phyloP scores from a whole-genome alignment of 2,888 invertebrate species.

The Nomada goodeniana region DNA sequence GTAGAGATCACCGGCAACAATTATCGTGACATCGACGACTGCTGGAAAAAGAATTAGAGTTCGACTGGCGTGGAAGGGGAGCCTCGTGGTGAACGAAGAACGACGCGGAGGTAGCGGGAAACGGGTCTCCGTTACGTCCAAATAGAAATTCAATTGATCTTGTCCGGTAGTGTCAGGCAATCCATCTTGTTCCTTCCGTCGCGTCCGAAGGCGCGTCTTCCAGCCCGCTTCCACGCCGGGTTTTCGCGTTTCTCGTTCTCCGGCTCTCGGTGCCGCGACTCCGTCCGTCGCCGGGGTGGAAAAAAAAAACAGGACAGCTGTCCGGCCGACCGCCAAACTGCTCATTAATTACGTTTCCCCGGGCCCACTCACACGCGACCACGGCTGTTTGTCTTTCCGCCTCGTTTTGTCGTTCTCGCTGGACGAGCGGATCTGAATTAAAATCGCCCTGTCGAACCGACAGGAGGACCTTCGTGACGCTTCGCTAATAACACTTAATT shows the following conservation, averaged over 20 bases:
- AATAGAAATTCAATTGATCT: conserved; percentile 87
- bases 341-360: conserved; percentile 82
- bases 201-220: conserved; percentile 78
- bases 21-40: conserved; percentile 56
- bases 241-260: conserved; percentile 78
- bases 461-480: too few relatives aligned
- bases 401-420: conserved; percentile 56
- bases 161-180: conserved; percentile 85
- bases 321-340: conserved; percentile 83
- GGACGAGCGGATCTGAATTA: conserved; percentile 65
- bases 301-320: conserved; percentile 83
- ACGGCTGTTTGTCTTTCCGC: conserved; percentile 76
- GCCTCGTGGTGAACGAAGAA: conserved; percentile 1
- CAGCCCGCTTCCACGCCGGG: conserved; percentile 71
- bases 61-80: conserved; percentile 35
- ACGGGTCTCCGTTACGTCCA: conserved; percentile 75
- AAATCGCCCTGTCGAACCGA: conserved; percentile 61
- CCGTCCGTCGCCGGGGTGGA: conserved; percentile 71
- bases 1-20: conserved; percentile 47
- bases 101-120: conserved; percentile 29
- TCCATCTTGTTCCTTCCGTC: conserved; percentile 85
- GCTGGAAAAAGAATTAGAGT: conserved; percentile 62
- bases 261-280: conserved; percentile 73
- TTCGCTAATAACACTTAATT: too few relatives aligned
- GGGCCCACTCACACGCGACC: conserved; percentile 73